phyloP scores from a whole-genome alignment of 1,140 invertebrate genomes.

The Macrostomum lignano region DNA sequence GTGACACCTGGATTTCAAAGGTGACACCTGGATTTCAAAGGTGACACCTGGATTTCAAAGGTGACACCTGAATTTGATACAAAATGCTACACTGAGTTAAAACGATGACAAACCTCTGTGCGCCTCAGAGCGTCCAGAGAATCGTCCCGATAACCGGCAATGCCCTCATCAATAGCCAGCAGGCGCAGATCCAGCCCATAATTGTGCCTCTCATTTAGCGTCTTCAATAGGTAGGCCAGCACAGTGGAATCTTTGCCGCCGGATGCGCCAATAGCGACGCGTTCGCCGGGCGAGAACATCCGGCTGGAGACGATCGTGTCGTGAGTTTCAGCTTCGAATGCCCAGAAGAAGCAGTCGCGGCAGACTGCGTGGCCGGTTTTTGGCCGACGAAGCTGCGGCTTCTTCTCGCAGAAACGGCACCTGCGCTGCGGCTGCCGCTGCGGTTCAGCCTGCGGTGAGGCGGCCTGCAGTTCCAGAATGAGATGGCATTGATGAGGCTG shows the following conservation, averaged over 20 bases:
- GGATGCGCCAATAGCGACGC: constrained; percentile 74
- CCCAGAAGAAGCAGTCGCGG: constrained; percentile 71
- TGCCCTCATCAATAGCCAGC: constrained; percentile 91
- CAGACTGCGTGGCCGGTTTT: constrained; percentile 66
- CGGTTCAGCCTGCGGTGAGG: too few species aligned
- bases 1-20: too few species aligned
- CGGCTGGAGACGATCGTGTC: constrained; percentile 55
- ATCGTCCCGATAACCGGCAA: constrained; percentile 86
- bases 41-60: too few species aligned
- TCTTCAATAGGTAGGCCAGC: constrained; percentile 54
- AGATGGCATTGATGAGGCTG: too few species aligned
- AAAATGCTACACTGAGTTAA: too few species aligned
- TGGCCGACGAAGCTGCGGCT: too few species aligned
- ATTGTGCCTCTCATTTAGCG: constrained; percentile 59
- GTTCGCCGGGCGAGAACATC: constrained; percentile 54
- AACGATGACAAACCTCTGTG: too few species aligned
- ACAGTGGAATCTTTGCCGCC: constrained; percentile 98
- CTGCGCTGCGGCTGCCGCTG: too few species aligned
- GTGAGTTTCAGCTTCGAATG: constrained; percentile 85
- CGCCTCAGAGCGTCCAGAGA: constrained; percentile 74
- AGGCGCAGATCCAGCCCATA: constrained; percentile 70
- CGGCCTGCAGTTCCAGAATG: too few species aligned
- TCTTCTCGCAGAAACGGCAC: too few species aligned
- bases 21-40: too few species aligned
- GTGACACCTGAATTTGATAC: too few species aligned